These are phyloP conservation scores for Plemyria rubiginata DNA, from an alignment of 2,888 invertebrate genomes.

Conservation along the genomic window DNA sequence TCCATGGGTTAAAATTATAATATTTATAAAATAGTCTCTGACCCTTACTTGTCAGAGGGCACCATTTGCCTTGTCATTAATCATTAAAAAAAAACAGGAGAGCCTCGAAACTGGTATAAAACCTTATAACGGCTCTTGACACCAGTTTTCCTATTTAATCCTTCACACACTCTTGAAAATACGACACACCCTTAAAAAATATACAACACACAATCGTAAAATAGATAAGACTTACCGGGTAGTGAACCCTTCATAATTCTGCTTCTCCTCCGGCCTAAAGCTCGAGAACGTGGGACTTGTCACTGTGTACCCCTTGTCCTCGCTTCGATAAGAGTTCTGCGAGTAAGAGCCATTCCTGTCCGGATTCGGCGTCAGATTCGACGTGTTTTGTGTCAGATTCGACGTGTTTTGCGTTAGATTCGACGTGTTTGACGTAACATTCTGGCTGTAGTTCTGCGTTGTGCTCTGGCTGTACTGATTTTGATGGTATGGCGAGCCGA, in stretches of 20 bases:
- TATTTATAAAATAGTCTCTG: no score
- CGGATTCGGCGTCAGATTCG: slow-evolving; percentile 35
- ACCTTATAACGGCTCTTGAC: no score
- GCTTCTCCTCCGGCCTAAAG: slow-evolving; percentile 75
- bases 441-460: slow-evolving; percentile 36
- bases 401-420: slow-evolving; percentile 29
- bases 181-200: background rate
- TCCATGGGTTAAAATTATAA: no score
- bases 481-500: slow-evolving; percentile 51
- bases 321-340: slow-evolving; percentile 50
- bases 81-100: no score
- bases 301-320: slow-evolving; percentile 65
- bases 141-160: no score
- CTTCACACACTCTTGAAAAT: no score
- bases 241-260: slow-evolving; percentile 87
- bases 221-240: slow-evolving; percentile 81
- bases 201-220: slow-evolving; percentile 4
- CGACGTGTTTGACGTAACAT: slow-evolving; percentile 17
- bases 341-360: slow-evolving; percentile 51
- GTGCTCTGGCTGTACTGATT: slow-evolving; percentile 38
- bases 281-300: slow-evolving; percentile 75
- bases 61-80: no score
- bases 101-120: no score
- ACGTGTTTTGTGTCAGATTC: slow-evolving; percentile 29
- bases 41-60: no score